phyloP scores from a whole-genome alignment of 2,888 invertebrate species.

The Rosalia funebris region DNA sequence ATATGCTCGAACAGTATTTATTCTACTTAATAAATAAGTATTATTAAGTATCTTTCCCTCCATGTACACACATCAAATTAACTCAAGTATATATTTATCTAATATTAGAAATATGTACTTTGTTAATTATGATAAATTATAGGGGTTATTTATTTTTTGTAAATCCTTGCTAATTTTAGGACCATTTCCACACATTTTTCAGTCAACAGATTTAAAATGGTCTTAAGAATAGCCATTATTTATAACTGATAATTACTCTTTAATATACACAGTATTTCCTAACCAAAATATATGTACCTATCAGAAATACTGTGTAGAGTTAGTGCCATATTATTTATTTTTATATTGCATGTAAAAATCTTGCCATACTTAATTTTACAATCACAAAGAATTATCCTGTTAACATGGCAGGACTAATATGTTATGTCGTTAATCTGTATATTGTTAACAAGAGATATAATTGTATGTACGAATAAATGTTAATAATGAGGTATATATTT shows the following conservation, averaged over 20 bases:
- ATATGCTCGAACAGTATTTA: not conserved
- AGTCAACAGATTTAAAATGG: conserved; percentile 14
- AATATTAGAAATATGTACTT: not conserved
- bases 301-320: conserved; percentile 27
- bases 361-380: conserved; percentile 45
- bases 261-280: conserved; percentile 21
- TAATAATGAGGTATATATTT: conserved; percentile 42
- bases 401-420: conserved; percentile 30
- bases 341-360: conserved; percentile 39
- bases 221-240: conserved; percentile 24
- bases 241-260: conserved; percentile 14
- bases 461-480: conserved; percentile 49
- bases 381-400: conserved; percentile 30
- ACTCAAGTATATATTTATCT: not conserved
- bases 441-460: conserved; percentile 46
- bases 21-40: not conserved
- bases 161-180: conserved; percentile 20
- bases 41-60: not conserved
- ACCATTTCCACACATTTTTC: conserved; percentile 15
- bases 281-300: conserved; percentile 3
- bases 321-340: conserved; percentile 50
- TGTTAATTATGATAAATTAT: not conserved
- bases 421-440: conserved; percentile 41
- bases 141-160: conserved; percentile 1
- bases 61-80: not conserved